Evolutionary conservation across 1,140 invertebrate species (phyloP).

Genomic region (Phymorhynchus buccinoides): DNA sequence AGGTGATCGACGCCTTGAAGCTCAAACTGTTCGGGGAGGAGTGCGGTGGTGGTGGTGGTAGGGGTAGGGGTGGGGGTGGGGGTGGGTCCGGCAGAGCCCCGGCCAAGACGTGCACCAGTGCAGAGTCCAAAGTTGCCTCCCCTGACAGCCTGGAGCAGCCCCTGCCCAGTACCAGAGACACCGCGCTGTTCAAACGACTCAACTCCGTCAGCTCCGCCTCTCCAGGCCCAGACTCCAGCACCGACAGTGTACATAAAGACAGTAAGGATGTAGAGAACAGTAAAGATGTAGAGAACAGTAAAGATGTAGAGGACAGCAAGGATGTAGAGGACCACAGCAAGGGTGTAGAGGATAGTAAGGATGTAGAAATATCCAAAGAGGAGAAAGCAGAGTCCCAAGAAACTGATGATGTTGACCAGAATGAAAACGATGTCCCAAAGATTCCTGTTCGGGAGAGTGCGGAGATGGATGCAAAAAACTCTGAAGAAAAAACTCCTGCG

Average conservation of each 20-base stretch:
- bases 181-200: constrained; percentile 28
- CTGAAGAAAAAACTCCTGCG: not conserved
- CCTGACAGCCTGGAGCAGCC: constrained; percentile 18
- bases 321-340: too few relatives aligned
- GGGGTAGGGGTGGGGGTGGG: too few relatives aligned
- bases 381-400: constrained; percentile 5
- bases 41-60: not conserved
- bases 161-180: constrained; percentile 35
- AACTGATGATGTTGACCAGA: constrained; percentile 1
- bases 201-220: not conserved
- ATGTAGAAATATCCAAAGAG: constrained; percentile 1
- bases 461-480: not conserved
- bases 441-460: not conserved
- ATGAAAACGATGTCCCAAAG: constrained; percentile 3
- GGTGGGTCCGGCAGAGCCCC: not conserved
- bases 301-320: not conserved
- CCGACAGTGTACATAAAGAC: not conserved
- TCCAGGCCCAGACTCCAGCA: not conserved
- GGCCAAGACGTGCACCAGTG: not conserved
- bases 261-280: not conserved
- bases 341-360: too few relatives aligned
- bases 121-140: not conserved
- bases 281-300: not conserved
- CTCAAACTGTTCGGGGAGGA: constrained; percentile 77
- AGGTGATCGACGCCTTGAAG: constrained; percentile 69